Evolutionary conservation across 2,888 invertebrate species (phyloP), one percentile per base, ranked within the genome.

Genomic region (Bursaphelenchus okinawaensis): DNA sequence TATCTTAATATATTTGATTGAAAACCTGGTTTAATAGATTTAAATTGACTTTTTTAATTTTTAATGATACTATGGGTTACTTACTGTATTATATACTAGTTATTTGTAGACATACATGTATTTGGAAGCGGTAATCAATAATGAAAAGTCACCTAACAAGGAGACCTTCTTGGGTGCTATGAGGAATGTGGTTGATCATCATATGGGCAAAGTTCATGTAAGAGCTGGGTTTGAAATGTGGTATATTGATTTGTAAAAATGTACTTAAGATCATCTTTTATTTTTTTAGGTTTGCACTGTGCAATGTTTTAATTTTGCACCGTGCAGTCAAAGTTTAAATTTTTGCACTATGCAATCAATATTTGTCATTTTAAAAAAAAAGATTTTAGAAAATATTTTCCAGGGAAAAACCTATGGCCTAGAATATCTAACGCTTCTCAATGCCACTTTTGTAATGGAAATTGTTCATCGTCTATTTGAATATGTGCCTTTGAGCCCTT

Each of bases 381-480:
- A n/a, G n/a, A n/a, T n/a, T n/a, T n/a, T n/a, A n/a, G n/a, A n/a
- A n/a, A n/a, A 70, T 83, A 83, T 76, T 19, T 68, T 85, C 22
- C 79, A 86, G 73, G 86, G 85, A 0, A 83, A 88, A 67, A 88
- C 89, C 0, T 90, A 89, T 79, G 90, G 92, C 20, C 86, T 89
- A 24, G 86, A 87, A 7, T 92, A 92, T 83, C 86, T 92, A 52
- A 87, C 87, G 68, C 84, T 86, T 57, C 85, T 95, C 56, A 90
- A 95, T 84, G 91, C 93, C 0, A 91, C 92, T 84, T 90, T 94
- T 80, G 85, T 93, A 63, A 83, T 93, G 28, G 69, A 74, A 52
- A 51, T 75, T 9, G 68, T 66, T 7, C 66, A 66, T 40, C 68
- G 68, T 16, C 57, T 77, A 20, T 66, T 78, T 23, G 76, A 79